Base-by-base conservation (phyloP, 2,113 vertebrate species). In the Lepisosteus oculatus region DNA sequence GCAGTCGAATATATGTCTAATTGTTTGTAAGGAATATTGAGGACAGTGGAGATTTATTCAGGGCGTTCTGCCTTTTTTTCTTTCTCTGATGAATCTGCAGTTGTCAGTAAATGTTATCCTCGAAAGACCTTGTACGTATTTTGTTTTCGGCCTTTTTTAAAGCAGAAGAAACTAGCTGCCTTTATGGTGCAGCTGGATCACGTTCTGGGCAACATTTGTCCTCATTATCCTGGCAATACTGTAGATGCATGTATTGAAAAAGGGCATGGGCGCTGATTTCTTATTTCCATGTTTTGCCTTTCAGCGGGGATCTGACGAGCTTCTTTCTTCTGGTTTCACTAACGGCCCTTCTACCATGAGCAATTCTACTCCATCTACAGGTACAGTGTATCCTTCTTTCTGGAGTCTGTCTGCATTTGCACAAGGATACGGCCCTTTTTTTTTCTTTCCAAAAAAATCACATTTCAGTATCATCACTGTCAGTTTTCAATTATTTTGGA, bases 341-440 rank as follows among this genome's bases (percentile, higher is more conserved):
- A 87, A 83, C 74, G 79, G 72, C 74, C 67, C 67, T 78, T 85
- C 85, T 87, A 93, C 86, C 84, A 95, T 95, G 94, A 92, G 74
- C 79, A 82, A 3, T 84, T 89, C 90, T 78, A 84, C 85, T 90
- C 43, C 76, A 87, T 61, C 77, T 83, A 76, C 89, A 93, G 92
- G 94, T 94, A 93, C 76, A 64, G 43, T 80, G 12, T 6, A 8
- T 1, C 5, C 17, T 64, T 64, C 42, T 29, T 4, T 9, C 47
- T 6, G 47, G 5, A 6, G 47, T 9, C 47, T 9, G 1, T 51
- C 47, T 4, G 3, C 1, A 2, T n/a, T 59, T 59, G 56, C 29
- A 29, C 29, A 29, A 29, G 29, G 56, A n/a, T n/a, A 12, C 5
- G 11, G 56, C 13, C 29, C 43, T n/a, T 61, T 56, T 43, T 68